Percentiles rank a stretch among this genome's conserved stretches.
phyloP scores from a whole-genome alignment of 2,888 invertebrate genomes.

The Eupithecia insigniata region DNA sequence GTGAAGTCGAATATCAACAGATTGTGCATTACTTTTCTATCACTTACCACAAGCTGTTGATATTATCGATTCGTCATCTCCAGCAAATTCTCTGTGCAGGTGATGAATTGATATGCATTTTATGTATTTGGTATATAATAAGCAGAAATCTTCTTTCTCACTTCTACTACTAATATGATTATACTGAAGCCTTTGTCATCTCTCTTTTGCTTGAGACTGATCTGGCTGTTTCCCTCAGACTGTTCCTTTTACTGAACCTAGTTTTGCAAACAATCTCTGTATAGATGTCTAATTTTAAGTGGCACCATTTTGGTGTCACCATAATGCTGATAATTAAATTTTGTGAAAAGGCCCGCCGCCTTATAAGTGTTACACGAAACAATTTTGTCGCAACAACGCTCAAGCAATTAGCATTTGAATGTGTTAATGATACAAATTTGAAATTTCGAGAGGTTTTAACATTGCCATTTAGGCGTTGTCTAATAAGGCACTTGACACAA shows the following conservation, averaged over 20 bases:
- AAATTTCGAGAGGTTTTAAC: conserved; percentile 64
- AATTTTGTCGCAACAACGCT: conserved; percentile 69
- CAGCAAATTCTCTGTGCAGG: neutral
- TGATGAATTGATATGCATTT: neutral
- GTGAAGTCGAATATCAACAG: neutral
- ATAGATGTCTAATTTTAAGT: conserved; percentile 62
- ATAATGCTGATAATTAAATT: conserved; percentile 81
- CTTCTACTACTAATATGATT: neutral
- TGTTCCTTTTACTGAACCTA: conserved; percentile 58
- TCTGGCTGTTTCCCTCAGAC: conserved; percentile 15
- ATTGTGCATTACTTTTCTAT: neutral
- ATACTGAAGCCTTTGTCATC: neutral
- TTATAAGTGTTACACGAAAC: conserved; percentile 80
- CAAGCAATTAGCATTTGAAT: conserved; percentile 75
- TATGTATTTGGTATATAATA: too few species aligned
- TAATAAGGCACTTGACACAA: conserved; percentile 43
- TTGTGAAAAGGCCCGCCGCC: conserved; percentile 70
- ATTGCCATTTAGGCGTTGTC: conserved; percentile 48
- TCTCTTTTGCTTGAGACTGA: neutral
- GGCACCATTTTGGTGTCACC: conserved; percentile 70
- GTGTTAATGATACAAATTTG: conserved; percentile 79
- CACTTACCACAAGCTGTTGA: neutral
- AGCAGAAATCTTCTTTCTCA: neutral
- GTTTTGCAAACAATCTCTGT: conserved; percentile 68
- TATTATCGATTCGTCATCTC: neutral